Evolutionary conservation across 2,888 invertebrate species (phyloP).

Genomic region (Troides helena): DNA sequence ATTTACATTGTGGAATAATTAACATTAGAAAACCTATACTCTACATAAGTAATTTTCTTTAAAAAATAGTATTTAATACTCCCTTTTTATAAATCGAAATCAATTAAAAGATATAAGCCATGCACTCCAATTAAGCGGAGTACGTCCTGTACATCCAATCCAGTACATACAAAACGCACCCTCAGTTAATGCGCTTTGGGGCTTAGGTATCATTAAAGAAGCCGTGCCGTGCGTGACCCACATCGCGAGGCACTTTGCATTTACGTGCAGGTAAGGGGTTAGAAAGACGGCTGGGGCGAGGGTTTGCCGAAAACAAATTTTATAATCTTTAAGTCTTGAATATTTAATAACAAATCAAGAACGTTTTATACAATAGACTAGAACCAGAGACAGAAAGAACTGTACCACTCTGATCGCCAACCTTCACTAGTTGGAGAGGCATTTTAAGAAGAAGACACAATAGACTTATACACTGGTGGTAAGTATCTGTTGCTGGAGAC

Average conservation of each 20-base stretch:
- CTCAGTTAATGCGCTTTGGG: conserved; percentile 15
- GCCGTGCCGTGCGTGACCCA: conserved; percentile 21
- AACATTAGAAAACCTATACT: too few species aligned
- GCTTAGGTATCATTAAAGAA: conserved; percentile 19
- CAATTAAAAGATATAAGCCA: not conserved
- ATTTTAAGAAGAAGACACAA: too few species aligned
- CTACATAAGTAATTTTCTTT: too few species aligned
- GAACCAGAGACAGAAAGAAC: too few species aligned
- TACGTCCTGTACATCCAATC: not conserved
- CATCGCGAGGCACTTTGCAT: conserved; percentile 16
- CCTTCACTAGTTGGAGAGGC: too few species aligned
- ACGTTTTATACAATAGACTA: too few species aligned
- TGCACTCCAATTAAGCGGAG: conserved; percentile 18
- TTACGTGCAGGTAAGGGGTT: conserved; percentile 4
- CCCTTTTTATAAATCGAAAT: not conserved
- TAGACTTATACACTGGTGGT: too few species aligned
- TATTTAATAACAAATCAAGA: too few species aligned
- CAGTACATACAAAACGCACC: conserved; percentile 11
- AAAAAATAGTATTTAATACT: too few species aligned
- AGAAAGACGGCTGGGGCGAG: not conserved
- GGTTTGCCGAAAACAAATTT: not conserved
- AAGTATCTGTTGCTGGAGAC: too few species aligned
- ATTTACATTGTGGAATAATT: too few species aligned
- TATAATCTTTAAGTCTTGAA: not conserved
- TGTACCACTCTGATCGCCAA: too few species aligned